These are phyloP conservation scores for Rotaria magnacalcarata DNA, from an alignment of 2,888 invertebrate species.

Conservation along the genomic window DNA sequence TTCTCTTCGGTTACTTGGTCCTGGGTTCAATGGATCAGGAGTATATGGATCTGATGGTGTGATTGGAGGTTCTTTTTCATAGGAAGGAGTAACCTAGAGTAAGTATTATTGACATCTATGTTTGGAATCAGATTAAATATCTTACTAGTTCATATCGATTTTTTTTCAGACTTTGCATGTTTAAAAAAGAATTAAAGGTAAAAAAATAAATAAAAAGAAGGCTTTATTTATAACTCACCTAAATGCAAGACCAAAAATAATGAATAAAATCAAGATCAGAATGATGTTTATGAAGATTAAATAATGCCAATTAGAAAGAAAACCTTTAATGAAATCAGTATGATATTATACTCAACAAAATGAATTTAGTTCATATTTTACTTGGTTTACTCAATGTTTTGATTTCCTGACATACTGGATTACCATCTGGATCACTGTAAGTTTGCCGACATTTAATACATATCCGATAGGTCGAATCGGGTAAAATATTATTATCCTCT, in stretches of 20 bases:
- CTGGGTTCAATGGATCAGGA: fast-evolving
- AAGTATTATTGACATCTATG: too few species aligned
- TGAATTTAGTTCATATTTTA: neutral
- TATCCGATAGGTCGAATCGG: neutral
- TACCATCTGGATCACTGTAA: neutral
- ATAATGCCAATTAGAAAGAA: neutral
- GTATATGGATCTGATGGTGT: too few species aligned
- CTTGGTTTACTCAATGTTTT: neutral
- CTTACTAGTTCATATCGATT: neutral
- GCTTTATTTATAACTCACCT: neutral
- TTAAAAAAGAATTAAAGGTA: too few species aligned
- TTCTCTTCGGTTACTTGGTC: too few species aligned
- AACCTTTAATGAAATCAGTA: neutral
- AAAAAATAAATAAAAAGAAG: too few species aligned
- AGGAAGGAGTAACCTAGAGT: too few species aligned
- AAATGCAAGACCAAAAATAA: neutral
- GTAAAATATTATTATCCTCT: neutral
- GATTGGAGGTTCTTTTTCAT: too few species aligned
- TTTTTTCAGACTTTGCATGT: too few species aligned
- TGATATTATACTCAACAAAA: neutral
- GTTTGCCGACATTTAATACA: neutral
- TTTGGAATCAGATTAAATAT: neutral
- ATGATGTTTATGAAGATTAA: neutral
- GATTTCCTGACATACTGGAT: neutral
- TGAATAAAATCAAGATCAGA: neutral